phyloP scores from a whole-genome alignment of 1,140 invertebrate species.

The Papilio polyxenes region DNA sequence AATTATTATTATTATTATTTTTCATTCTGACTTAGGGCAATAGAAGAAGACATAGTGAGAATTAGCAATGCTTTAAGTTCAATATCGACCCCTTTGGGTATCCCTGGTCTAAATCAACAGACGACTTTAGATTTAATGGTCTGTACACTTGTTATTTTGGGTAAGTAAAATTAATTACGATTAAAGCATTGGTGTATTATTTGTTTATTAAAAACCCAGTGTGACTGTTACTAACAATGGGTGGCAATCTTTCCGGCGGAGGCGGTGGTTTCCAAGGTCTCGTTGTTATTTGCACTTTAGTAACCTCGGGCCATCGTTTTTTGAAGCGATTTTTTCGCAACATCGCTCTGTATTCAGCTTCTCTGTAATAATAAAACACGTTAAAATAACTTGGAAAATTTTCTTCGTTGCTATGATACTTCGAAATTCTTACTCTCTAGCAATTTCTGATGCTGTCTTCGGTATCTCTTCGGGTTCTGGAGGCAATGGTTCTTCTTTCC shows the following conservation, averaged over 20 bases:
- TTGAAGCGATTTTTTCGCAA: slow-evolving; percentile 60
- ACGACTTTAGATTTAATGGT: too few relatives aligned
- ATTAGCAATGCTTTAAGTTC: too few relatives aligned
- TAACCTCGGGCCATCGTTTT: slow-evolving; percentile 63
- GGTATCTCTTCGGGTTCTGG: slow-evolving; percentile 52
- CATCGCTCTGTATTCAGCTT: slow-evolving; percentile 57
- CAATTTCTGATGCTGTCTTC: slow-evolving; percentile 62
- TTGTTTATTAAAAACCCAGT: too few relatives aligned
- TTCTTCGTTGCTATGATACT: neutral
- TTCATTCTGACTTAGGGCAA: too few relatives aligned
- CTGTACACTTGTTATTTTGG: too few relatives aligned
- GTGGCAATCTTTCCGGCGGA: slow-evolving; percentile 55
- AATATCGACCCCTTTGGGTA: too few relatives aligned
- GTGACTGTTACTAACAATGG: slow-evolving; percentile 50
- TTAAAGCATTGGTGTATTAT: too few relatives aligned
- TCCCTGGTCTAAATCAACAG: too few relatives aligned
- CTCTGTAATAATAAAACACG: slow-evolving; percentile 47
- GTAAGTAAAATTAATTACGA: too few relatives aligned
- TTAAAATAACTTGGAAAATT: slow-evolving; percentile 2
- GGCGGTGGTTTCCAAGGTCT: slow-evolving; percentile 61
- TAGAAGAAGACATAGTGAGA: too few relatives aligned
- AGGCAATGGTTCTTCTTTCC: slow-evolving; percentile 41
- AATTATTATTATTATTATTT: too few relatives aligned
- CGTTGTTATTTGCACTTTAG: slow-evolving; percentile 56
- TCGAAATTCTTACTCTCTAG: slow-evolving; percentile 52